Base-by-base conservation (phyloP, 1,140 invertebrate species). In the Procambarus virginalis region DNA sequence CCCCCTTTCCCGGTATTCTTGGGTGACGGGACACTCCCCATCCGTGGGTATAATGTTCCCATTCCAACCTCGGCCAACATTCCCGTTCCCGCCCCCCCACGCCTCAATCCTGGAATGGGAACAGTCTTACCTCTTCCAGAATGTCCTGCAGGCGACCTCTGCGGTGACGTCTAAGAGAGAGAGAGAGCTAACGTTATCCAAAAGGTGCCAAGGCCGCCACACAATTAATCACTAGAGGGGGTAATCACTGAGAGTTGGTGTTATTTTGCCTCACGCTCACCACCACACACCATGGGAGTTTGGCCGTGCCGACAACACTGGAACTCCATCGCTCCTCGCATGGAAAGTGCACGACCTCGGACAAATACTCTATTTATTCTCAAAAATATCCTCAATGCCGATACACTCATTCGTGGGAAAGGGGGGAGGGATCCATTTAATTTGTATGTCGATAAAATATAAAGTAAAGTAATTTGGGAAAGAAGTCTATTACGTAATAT, bases 221-320 rank as follows among this genome's bases (percentile, higher is more conserved):
- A 75, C 73, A 84, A 45, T 75, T 64, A 76, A 51, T 70, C 79
- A 77, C 80, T n/a, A 68, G 34, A 68, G 34, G 34, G 34, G 48
- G 70, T 76, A 73, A 83, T 89, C 80, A 83, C 80, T 83, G 79
- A 14, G 70, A 55, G 12, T 46, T 49, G 68, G 68, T 76, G 70
- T 89, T 82, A 76, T 60, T 83, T 9, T 45, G 86, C 58, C 79
- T 1, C 60, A 76, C 64, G 86, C 70, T 75, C 86, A 89, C 86
- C 79, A 89, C 80, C 68, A 89, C 79, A 89, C 86, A 89, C 86
- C 86, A 89, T 70, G 86, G 80, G 86, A 82, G 80, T 58, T 89
- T 89, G 86, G 86, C 86, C 51, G 86, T 89, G 86, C 86, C 86
- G 79, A 89, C 86, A 89, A 89, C 79, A 89, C 86, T 89, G 86